Conservation (phyloP, 2,888 invertebrate genomes). For the Archaeoteleia sp. region DNA sequence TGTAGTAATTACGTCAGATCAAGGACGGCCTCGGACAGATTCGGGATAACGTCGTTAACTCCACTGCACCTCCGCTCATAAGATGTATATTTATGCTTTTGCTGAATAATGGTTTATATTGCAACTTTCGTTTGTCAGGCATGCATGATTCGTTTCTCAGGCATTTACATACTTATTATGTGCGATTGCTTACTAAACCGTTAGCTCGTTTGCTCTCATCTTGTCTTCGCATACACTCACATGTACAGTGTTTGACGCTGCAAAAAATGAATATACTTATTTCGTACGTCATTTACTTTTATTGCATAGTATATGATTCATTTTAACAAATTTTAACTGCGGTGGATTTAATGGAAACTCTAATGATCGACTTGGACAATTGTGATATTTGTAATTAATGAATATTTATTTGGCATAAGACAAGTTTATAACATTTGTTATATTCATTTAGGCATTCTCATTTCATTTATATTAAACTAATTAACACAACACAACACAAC, state of each 20-base stretch:
- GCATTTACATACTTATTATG: conserved; percentile 53
- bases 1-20: conserved; percentile 70
- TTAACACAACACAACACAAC: too few species aligned
- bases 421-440: too few species aligned
- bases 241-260: conserved; percentile 31
- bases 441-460: too few species aligned
- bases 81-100: conserved; percentile 50
- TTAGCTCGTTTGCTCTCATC: conserved; percentile 44
- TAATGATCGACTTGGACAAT: too few species aligned
- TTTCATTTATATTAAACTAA: too few species aligned
- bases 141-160: conserved; percentile 49
- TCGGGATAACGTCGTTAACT: conserved; percentile 61
- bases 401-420: too few species aligned
- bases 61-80: conserved; percentile 45
- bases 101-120: conserved; percentile 46
- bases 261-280: conserved; percentile 43
- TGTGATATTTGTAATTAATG: too few species aligned
- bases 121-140: conserved; percentile 42
- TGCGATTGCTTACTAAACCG: conserved; percentile 51
- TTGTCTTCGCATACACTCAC: conserved; percentile 14
- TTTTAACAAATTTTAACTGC: conserved; percentile 22
- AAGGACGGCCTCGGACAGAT: conserved; percentile 64
- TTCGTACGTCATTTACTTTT: conserved; percentile 44
- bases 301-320: conserved; percentile 38
- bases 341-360: too few species aligned